Conservation (phyloP, 1,140 invertebrate genomes). For the Chironomus tepperi region DNA sequence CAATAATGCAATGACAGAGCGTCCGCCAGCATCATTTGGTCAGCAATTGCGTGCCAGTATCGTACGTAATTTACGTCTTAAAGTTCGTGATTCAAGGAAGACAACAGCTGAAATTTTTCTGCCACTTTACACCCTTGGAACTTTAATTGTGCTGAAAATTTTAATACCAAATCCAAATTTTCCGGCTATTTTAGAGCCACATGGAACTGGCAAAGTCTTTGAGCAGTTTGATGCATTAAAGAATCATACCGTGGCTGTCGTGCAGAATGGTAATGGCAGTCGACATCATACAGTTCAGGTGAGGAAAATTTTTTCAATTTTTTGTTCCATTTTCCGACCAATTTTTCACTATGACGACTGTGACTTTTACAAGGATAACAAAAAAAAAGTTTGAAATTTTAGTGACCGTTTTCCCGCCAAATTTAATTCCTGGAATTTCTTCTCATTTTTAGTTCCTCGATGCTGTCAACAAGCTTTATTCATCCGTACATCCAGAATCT, state of each 20-base stretch:
- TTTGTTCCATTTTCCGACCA: conserved; percentile 15
- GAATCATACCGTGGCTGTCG: conserved; percentile 56
- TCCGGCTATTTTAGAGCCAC: conserved; percentile 52
- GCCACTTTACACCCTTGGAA: conserved; percentile 60
- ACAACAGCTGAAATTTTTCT: conserved; percentile 64
- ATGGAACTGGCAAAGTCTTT: conserved; percentile 49
- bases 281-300: conserved; percentile 55
- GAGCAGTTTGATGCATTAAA: conserved; percentile 50
- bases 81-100: conserved; percentile 62
- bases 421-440: conserved; percentile 12
- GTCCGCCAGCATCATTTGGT: conserved; percentile 41
- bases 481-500: conserved; percentile 34
- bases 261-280: conserved; percentile 39
- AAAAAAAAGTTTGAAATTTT: background rate
- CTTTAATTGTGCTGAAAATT: conserved; percentile 61
- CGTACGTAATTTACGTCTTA: conserved; percentile 57
- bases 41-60: conserved; percentile 60
- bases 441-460: conserved; percentile 44
- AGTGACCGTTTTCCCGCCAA: conserved; percentile 20
- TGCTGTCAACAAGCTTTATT: conserved; percentile 50
- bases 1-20: conserved; percentile 29
- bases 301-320: conserved; percentile 21
- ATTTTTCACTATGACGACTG: background rate
- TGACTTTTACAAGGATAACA: background rate
- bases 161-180: conserved; percentile 65